Conservation (phyloP, 2,797 vertebrate species). For the Hozukius guyotensis region DNA sequence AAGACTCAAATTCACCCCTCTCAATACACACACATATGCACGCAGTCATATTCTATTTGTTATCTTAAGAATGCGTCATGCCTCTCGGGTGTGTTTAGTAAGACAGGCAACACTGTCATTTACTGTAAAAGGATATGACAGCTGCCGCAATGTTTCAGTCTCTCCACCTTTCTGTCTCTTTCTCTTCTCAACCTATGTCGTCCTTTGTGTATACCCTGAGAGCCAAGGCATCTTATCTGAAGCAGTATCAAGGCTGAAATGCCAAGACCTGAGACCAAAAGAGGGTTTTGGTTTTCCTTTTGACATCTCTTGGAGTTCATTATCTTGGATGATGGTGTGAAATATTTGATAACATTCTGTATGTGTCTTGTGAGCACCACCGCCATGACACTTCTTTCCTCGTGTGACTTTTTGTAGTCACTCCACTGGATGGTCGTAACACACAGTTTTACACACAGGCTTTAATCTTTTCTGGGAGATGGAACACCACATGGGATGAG, state of each 20-base stretch:
- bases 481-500: background rate
- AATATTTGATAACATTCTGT: background rate
- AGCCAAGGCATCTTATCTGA: background rate
- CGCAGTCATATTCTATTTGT: constrained; percentile 6
- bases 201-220: background rate
- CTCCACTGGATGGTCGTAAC: background rate
- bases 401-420: background rate
- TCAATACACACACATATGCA: background rate
- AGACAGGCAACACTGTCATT: constrained; percentile 13
- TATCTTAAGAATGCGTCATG: background rate
- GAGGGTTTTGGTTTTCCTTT: background rate
- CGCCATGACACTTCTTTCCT: background rate
- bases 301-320: background rate
- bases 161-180: background rate
- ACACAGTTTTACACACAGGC: background rate
- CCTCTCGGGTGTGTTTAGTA: constrained; percentile 11
- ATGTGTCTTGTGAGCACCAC: background rate
- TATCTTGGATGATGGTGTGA: background rate
- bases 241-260: background rate
- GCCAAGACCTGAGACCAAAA: background rate
- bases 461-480: background rate
- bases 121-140: constrained; percentile 38
- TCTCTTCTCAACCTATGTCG: background rate
- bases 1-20: background rate
- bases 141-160: constrained; percentile 28